phyloP scores from a whole-genome alignment of 2,113 vertebrate species.

The Thunnus maccoyii region DNA sequence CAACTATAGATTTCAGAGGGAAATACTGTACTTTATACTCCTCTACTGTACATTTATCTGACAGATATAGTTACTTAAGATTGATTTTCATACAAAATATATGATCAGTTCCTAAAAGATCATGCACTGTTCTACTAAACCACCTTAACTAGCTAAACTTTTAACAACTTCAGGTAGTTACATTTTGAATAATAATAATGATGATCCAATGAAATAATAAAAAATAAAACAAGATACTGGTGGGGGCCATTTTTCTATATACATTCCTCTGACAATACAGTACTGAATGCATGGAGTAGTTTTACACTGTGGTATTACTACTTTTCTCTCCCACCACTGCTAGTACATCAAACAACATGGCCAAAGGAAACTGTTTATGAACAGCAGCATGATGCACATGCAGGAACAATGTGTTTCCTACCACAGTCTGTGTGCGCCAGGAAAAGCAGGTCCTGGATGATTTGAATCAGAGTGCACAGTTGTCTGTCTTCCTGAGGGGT shows the following conservation, averaged over 20 bases:
- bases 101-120: background rate
- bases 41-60: background rate
- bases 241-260: no score
- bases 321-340: background rate
- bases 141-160: no score
- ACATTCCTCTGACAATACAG: background rate
- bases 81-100: background rate
- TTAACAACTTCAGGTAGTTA: no score
- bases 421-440: constrained; percentile 87
- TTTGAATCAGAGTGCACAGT: constrained; percentile 89
- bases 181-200: no score
- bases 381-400: background rate
- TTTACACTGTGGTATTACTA: no score
- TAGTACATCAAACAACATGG: background rate
- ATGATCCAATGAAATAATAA: no score
- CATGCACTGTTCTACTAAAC: no score
- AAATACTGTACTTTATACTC: no score
- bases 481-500: constrained; percentile 89
- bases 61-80: background rate
- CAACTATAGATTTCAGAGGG: no score
- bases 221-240: no score
- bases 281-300: background rate
- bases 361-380: background rate
- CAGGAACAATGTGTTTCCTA: constrained; percentile 71
- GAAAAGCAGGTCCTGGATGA: constrained; percentile 90